Conservation (phyloP, 2,113 vertebrate genomes). For the Mormyrus lacerda region DNA sequence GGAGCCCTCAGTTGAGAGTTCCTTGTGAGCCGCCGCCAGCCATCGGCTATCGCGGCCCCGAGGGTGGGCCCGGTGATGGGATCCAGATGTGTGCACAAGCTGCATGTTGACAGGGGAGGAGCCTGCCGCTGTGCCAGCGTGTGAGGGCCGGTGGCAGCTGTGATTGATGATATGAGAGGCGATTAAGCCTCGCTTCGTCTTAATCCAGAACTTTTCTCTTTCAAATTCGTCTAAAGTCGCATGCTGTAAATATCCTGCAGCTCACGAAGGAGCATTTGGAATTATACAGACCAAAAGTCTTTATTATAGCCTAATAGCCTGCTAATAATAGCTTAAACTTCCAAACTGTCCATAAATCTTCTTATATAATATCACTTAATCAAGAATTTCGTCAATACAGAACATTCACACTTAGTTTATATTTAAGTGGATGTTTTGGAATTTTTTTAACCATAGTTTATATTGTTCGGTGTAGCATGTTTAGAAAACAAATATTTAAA, state of each 20-base stretch:
- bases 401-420: not conserved
- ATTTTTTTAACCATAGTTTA: not conserved
- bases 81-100: constrained; percentile 52
- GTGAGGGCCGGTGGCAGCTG: constrained; percentile 22
- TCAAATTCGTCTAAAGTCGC: constrained; percentile 27
- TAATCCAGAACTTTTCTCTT: constrained; percentile 17
- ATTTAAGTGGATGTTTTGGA: not conserved
- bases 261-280: constrained; percentile 14
- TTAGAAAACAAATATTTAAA: not conserved
- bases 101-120: constrained; percentile 31
- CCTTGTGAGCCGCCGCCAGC: not conserved
- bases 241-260: not conserved
- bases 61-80: constrained; percentile 35
- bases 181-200: constrained; percentile 34
- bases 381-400: not conserved
- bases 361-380: not conserved
- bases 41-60: not conserved
- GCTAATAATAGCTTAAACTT: not conserved
- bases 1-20: not conserved
- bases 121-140: constrained; percentile 4
- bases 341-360: not conserved
- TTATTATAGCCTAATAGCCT: not conserved
- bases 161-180: constrained; percentile 47
- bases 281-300: not conserved
- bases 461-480: not conserved